Conservation (phyloP, 2,113 vertebrate genomes). For the Struthio camelus region DNA sequence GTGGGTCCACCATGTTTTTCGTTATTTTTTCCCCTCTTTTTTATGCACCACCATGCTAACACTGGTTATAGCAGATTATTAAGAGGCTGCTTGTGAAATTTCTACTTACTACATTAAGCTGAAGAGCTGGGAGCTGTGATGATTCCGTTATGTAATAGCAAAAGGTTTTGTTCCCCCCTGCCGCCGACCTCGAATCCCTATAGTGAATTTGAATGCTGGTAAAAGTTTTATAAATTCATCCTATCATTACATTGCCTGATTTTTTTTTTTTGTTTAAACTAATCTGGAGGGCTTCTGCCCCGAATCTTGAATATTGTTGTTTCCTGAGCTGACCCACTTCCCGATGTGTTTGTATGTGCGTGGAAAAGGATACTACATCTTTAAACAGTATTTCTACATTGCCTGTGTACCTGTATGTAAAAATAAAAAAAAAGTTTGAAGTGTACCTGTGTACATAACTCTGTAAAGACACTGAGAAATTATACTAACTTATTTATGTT, state of each 20-base stretch:
- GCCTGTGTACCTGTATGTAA: conserved; percentile 88
- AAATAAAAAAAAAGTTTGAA: conserved; percentile 82
- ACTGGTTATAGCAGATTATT: conserved; percentile 46
- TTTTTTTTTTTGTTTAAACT: not conserved
- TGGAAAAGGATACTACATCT: conserved; percentile 79
- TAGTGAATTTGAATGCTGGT: not conserved
- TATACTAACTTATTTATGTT: conserved; percentile 99
- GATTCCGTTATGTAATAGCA: conserved; percentile 54
- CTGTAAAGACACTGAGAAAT: conserved; percentile 99
- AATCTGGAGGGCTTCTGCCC: not conserved
- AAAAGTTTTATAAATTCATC: not conserved
- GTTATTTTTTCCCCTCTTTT: not conserved
- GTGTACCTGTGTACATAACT: conserved; percentile 98
- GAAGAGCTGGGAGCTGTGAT: conserved; percentile 55
- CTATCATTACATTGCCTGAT: not conserved
- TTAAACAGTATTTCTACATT: conserved; percentile 83
- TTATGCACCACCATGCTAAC: conserved; percentile 3
- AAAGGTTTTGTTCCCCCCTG: not conserved
- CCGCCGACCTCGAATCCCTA: not conserved
- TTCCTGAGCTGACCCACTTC: conserved; percentile 50
- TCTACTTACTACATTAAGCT: conserved; percentile 20
- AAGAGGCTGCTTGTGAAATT: not conserved
- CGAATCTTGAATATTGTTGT: not conserved
- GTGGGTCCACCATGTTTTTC: conserved; percentile 5
- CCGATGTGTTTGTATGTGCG: conserved; percentile 10